Base-by-base conservation (phyloP, 2,113 vertebrate genomes). In the Crotalus helleri region DNA sequence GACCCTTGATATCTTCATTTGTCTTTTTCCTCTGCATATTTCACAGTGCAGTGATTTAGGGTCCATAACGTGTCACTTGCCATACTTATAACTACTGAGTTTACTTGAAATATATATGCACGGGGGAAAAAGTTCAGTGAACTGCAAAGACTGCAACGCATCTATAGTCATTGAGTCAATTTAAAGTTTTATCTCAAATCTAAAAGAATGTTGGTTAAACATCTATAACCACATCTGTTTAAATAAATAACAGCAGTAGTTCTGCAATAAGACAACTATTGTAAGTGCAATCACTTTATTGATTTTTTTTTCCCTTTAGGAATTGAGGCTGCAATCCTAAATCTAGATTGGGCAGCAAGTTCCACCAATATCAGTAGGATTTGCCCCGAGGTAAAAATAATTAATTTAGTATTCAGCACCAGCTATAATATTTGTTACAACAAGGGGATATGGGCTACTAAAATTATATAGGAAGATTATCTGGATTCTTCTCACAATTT, bases 41-140 rank as follows among this genome's bases (percentile, higher is more conserved):
- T 98, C 97, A 97, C 97, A 98, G 97, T 95, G 96, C 96, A 97
- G 97, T 90, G 95, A 97, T 97, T 98, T 97, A 97, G 96, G 97
- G 97, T 98, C 97, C 93, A 97, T 98, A 97, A 98, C 95, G 96
- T 98, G 97, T 98, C 98, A 98, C 96, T 98, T 97, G 97, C 92
- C 97, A 94, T 95, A 95, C 95, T 96, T 96, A 92, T 97, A 97
- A 97, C 96, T 97, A 94, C 88, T 94, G 94, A 96, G 97, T 96
- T 98, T 97, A 97, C 96, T 97, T 95, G 96, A 98, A 97, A 98
- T 97, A 96, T 96, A 96, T 97, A 98, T 97, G 97, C 97, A 98
- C 95, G 93, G 96, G 86, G 89, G 96, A 95, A 91, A 97, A 96
- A 97, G 95, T 93, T 95, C 97, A 97, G 94, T 97, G 97, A 98